These are phyloP conservation scores for Adelosebastes latens DNA, from an alignment of 2,797 vertebrate genomes.

Conservation along the genomic window DNA sequence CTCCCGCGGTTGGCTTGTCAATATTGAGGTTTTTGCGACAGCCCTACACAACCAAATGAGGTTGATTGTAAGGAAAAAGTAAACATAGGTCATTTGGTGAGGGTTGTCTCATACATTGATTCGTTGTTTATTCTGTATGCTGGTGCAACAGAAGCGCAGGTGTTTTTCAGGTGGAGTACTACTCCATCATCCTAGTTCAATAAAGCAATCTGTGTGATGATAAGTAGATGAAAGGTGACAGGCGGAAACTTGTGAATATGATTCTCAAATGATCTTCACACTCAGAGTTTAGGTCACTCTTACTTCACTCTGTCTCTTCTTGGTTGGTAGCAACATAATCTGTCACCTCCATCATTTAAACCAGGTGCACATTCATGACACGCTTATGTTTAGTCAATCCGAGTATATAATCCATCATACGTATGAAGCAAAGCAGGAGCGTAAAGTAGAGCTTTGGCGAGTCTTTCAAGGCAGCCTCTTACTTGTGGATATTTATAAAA, in stretches of 20 bases:
- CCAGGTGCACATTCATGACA: not conserved
- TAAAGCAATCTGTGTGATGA: too few relatives aligned
- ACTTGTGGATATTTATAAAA: conserved; percentile 22
- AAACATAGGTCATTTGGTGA: not conserved
- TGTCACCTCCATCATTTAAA: not conserved
- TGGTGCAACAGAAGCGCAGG: not conserved
- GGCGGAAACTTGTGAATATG: too few relatives aligned
- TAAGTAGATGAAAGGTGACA: too few relatives aligned
- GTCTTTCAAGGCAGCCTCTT: not conserved
- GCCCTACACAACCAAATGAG: not conserved
- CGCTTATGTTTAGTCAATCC: not conserved
- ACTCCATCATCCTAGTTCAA: not conserved
- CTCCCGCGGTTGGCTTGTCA: too few relatives aligned
- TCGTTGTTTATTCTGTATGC: too few relatives aligned
- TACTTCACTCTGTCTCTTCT: not conserved
- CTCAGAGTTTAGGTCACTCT: too few relatives aligned
- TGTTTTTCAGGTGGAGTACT: not conserved
- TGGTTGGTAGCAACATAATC: not conserved
- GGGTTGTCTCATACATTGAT: too few relatives aligned
- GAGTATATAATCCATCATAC: not conserved
- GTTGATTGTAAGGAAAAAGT: not conserved
- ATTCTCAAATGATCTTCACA: too few relatives aligned
- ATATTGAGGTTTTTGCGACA: too few relatives aligned
- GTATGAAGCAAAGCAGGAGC: not conserved
- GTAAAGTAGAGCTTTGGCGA: not conserved